Evolutionary conservation across 1,140 invertebrate species (phyloP).

Genomic region (Brachionus koreanus): DNA sequence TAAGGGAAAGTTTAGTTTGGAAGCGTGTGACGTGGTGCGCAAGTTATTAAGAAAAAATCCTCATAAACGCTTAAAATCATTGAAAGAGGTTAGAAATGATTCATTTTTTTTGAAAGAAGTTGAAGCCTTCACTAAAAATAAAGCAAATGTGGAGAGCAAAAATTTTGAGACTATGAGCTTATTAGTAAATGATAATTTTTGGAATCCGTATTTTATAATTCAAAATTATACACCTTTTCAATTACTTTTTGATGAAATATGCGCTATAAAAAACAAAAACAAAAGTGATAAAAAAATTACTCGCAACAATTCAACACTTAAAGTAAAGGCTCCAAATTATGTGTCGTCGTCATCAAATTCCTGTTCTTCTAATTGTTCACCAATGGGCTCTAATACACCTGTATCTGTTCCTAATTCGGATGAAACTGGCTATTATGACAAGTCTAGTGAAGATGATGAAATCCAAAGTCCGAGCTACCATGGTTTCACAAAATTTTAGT

Average conservation of each 20-base stretch:
- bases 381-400: not conserved
- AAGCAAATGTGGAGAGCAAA: not conserved
- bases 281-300: not conserved
- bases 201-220: slow-evolving; percentile 35
- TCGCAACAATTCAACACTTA: not conserved
- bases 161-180: not conserved
- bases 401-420: not conserved
- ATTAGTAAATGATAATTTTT: slow-evolving; percentile 39
- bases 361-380: not conserved
- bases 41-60: slow-evolving; percentile 37
- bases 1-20: not conserved
- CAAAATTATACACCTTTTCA: slow-evolving; percentile 41
- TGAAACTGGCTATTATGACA: not conserved
- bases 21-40: slow-evolving; percentile 16
- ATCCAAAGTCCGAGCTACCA: not conserved
- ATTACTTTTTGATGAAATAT: slow-evolving; percentile 42
- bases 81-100: not conserved
- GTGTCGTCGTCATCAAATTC: slow-evolving; percentile 24
- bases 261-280: not conserved
- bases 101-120: slow-evolving; percentile 36
- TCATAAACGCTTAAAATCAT: slow-evolving; percentile 3
- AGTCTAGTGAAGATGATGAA: not conserved
- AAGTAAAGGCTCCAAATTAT: not conserved
- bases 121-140: not conserved
- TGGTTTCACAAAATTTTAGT: slow-evolving; percentile 16